phyloP scores from a whole-genome alignment of 2,113 vertebrate genomes.

The Serinus canaria region DNA sequence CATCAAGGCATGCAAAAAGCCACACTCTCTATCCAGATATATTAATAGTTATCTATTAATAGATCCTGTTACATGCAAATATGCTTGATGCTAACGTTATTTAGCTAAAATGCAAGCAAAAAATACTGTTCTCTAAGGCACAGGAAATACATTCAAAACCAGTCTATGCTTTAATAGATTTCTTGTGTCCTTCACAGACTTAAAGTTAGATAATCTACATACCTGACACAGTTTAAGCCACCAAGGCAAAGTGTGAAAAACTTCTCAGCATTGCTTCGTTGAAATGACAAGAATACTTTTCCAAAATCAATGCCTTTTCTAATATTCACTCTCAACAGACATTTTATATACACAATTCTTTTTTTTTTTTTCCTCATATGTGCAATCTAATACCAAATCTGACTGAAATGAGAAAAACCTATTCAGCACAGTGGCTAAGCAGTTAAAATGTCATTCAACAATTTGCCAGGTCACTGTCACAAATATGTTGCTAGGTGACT shows the following conservation, averaged over 20 bases:
- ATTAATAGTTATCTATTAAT: background rate
- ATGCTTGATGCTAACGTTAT: background rate
- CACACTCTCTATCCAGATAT: background rate
- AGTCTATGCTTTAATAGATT: background rate
- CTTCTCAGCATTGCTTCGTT: background rate
- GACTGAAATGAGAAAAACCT: background rate
- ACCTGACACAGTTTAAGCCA: background rate
- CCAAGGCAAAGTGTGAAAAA: background rate
- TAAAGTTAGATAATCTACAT: background rate
- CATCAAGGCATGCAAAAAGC: background rate
- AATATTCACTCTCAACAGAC: background rate
- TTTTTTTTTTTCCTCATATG: background rate
- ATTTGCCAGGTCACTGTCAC: conserved; percentile 38
- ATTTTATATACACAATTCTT: background rate
- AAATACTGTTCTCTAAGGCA: background rate
- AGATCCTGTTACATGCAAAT: background rate
- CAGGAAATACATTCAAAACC: background rate
- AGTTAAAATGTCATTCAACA: conserved; percentile 24
- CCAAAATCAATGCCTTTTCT: background rate
- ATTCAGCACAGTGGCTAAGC: background rate
- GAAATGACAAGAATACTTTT: background rate
- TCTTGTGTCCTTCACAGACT: background rate
- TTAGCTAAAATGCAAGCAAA: background rate
- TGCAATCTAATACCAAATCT: background rate
- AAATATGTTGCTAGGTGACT: conserved; percentile 57